A percentile compares a stretch with the other conserved stretches of the same genome.
Evolutionary conservation across 2,113 vertebrate genomes (phyloP).

Genomic region (Syngnathus typhle): DNA sequence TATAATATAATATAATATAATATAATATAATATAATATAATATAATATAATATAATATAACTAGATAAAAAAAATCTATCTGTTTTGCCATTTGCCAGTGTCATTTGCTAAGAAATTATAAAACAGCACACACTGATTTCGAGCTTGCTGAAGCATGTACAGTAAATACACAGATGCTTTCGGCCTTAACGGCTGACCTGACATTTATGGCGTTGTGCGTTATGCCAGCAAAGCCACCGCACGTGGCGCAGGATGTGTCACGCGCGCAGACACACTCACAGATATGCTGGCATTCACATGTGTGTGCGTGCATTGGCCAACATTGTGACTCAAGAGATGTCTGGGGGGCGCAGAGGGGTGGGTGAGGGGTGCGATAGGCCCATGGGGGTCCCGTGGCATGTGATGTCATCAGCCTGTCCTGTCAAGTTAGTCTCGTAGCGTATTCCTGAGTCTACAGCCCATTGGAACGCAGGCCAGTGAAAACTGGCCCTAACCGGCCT

Average conservation of each 20-base stretch:
- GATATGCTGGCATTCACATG: constrained; percentile 15
- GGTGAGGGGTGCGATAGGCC: not conserved
- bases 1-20: not conserved
- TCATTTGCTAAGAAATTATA: not conserved
- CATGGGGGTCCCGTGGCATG: constrained; percentile 29
- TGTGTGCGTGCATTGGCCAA: constrained; percentile 20
- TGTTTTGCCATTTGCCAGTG: not conserved
- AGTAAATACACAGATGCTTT: constrained; percentile 36
- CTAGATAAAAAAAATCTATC: not conserved
- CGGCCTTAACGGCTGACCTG: constrained; percentile 24
- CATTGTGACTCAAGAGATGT: constrained; percentile 54
- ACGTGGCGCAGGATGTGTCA: constrained; percentile 55
- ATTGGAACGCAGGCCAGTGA: constrained; percentile 49
- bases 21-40: too few species aligned
- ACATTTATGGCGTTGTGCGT: constrained; percentile 28
- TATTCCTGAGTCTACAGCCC: constrained; percentile 61
- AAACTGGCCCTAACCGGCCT: constrained; percentile 60
- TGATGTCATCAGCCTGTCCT: constrained; percentile 73
- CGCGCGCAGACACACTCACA: constrained; percentile 16
- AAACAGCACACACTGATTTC: not conserved
- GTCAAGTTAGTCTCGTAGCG: constrained; percentile 62
- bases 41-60: not conserved
- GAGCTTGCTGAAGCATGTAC: not conserved
- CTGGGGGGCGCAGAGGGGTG: constrained; percentile 33
- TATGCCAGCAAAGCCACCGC: constrained; percentile 28